Base-by-base conservation (phyloP, 2,888 invertebrate genomes). In the Conops quadrifasciatus region DNA sequence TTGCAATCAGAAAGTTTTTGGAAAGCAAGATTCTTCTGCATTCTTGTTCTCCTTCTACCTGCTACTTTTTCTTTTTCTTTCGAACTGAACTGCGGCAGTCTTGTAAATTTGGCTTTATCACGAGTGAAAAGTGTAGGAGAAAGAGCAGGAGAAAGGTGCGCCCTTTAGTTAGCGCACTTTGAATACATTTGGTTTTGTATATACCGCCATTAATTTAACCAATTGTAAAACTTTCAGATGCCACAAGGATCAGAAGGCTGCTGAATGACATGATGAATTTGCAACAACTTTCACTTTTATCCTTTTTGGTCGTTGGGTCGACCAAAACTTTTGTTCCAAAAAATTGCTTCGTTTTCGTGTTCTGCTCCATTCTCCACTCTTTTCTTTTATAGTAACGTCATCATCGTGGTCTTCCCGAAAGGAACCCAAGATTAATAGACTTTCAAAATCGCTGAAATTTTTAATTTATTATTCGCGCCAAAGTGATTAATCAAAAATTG, bases 361-460 rank as follows among this genome's bases (percentile, higher is more conserved):
- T 21, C 21, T 21, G 11, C n/a, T 53, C 53, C 1, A 36, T 36
- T 4, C 36, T 36, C 4, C 36, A 9, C 4, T 9, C 36, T 7
- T 36, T 36, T 36, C 36, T 36, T 36, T 36, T 36, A 36, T 36
- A 36, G 9, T 36, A 36, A 36, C 36, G 36, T 36, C 36, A n/a
- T n/a, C n/a, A n/a, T n/a, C n/a, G n/a, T 58, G 2, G 7, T 58
- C 58, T 28, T 9, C 13, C 67, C 71, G 71, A 73, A 73, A 73
- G 74, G 74, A 76, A 80, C 77, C 79, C 79, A 81, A 85, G 84
- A 84, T 84, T 84, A 85, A 84, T 84, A 84, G 84, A 84, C 82
- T 84, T 82, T 84, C 85, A 84, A 84, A 84, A 83, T 84, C 82
- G 84, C 80, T 83, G 84, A 85, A 84, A 83, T 84, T 85, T 84